phyloP scores from a whole-genome alignment of 2,888 invertebrate genomes.

The Luperina nickerlii region DNA sequence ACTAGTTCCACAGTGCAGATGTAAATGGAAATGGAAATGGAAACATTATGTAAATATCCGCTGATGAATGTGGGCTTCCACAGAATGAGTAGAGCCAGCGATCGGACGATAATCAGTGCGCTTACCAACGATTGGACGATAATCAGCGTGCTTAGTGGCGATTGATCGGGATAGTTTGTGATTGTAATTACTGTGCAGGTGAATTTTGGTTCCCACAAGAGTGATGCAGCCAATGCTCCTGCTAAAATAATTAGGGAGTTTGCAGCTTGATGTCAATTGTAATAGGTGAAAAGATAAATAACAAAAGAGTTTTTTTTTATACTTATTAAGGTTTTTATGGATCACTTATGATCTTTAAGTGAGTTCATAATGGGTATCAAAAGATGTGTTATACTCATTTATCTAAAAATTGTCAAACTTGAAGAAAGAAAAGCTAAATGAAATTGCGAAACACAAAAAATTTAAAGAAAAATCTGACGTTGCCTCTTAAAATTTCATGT shows the following conservation, averaged over 20 bases:
- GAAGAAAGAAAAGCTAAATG: not conserved
- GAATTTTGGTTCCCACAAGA: slow-evolving; percentile 9
- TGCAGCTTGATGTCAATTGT: not conserved
- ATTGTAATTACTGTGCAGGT: slow-evolving; percentile 7
- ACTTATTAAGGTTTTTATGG: too few species aligned
- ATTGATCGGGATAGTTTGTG: slow-evolving; percentile 14
- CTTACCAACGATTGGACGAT: not conserved
- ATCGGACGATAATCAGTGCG: slow-evolving; percentile 10
- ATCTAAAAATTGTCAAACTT: not conserved
- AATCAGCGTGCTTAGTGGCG: slow-evolving; percentile 19
- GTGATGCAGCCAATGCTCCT: not conserved
- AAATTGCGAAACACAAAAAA: not conserved
- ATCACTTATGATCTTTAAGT: too few species aligned
- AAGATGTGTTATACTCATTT: not conserved
- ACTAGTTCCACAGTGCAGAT: slow-evolving; percentile 27
- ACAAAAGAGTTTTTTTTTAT: too few species aligned
- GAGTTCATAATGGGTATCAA: not conserved
- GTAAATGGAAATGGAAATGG: slow-evolving; percentile 46
- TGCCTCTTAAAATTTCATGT: not conserved
- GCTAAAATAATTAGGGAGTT: not conserved
- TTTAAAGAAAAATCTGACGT: not conserved
- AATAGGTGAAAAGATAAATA: not conserved
- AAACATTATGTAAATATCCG: slow-evolving; percentile 54
- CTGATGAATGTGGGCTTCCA: slow-evolving; percentile 44
- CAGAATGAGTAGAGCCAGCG: slow-evolving; percentile 13